These are phyloP conservation scores for Conomelus anceps DNA, from an alignment of 2,888 invertebrate genomes.

Conservation along the genomic window DNA sequence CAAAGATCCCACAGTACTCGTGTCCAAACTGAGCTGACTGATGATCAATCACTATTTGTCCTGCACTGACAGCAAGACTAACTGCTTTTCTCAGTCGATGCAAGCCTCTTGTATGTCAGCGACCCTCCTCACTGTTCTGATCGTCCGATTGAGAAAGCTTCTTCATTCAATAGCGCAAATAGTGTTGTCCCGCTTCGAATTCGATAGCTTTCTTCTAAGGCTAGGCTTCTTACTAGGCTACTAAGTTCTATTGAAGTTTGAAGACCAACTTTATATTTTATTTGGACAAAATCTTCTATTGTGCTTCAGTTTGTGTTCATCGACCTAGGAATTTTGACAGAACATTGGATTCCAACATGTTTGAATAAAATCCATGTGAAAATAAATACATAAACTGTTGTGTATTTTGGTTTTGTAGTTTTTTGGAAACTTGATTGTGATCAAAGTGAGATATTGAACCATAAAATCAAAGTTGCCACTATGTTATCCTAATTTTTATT, in stretches of 20 bases:
- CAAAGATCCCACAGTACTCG: neutral
- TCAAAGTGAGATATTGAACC: too few relatives aligned
- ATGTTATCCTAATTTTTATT: too few relatives aligned
- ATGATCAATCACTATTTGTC: conserved; percentile 12
- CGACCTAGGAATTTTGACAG: neutral
- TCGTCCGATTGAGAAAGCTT: neutral
- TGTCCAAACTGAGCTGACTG: neutral
- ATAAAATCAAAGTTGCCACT: too few relatives aligned
- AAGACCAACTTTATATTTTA: neutral
- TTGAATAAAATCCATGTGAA: neutral
- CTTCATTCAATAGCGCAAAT: neutral
- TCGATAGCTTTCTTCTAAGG: too few relatives aligned
- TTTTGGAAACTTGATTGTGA: too few relatives aligned
- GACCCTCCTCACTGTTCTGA: neutral
- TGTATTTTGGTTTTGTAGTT: too few relatives aligned
- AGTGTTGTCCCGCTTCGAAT: neutral
- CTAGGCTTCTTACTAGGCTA: neutral
- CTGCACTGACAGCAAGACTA: neutral
- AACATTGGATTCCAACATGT: neutral
- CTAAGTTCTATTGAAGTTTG: neutral
- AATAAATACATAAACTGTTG: too few relatives aligned
- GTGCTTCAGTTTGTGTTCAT: neutral
- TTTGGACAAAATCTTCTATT: neutral
- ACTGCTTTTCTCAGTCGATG: neutral
- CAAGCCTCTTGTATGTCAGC: neutral